phyloP scores from a whole-genome alignment of 2,113 vertebrate genomes.

The Psittacula cyanocephala region DNA sequence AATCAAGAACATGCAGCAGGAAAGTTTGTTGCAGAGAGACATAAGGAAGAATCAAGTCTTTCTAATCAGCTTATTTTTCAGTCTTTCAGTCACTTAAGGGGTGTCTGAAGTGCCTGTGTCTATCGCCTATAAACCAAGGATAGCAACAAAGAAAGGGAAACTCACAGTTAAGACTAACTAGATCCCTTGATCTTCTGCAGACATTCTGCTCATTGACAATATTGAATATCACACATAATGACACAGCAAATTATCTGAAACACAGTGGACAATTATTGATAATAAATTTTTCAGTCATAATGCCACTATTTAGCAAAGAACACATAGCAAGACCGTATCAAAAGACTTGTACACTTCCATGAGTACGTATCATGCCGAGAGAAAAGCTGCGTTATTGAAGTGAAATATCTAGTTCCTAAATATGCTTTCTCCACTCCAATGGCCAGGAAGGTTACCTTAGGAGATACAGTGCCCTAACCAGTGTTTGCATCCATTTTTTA shows the following conservation, averaged over 20 bases:
- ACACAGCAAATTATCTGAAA: not conserved
- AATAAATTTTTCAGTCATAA: not conserved
- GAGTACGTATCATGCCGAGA: fast-evolving
- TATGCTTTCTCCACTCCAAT: not conserved
- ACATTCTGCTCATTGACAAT: not conserved
- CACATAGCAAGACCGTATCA: not conserved
- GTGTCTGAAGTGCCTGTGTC: not conserved
- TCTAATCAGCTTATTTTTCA: not conserved
- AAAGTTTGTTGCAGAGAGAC: not conserved
- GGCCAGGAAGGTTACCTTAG: not conserved
- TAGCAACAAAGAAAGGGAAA: not conserved
- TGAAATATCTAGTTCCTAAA: not conserved
- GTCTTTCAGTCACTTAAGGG: not conserved
- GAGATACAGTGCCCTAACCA: not conserved
- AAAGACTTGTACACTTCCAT: not conserved
- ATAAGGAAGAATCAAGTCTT: not conserved
- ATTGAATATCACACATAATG: not conserved
- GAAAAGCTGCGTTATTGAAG: not conserved
- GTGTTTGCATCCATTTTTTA: not conserved
- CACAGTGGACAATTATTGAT: not conserved
- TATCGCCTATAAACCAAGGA: not conserved
- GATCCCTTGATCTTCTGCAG: not conserved
- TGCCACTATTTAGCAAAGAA: not conserved
- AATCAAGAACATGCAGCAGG: not conserved
- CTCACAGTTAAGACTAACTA: not conserved